A percentile compares a stretch with the other conserved stretches of the same genome.
Conservation (phyloP, 1,140 invertebrate species). For the Proctacanthus coquilletti region DNA sequence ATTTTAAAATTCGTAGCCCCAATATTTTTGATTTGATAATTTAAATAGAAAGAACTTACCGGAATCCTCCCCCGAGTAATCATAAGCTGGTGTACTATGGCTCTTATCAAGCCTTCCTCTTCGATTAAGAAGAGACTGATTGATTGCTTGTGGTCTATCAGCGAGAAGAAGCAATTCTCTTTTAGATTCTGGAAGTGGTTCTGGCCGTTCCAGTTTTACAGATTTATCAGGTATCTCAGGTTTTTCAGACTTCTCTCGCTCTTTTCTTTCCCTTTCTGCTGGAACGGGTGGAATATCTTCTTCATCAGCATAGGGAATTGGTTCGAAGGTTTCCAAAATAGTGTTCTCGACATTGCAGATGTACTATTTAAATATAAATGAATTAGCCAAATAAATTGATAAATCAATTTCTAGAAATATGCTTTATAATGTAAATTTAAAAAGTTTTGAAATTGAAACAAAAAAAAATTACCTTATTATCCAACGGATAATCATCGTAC, state of each 20-base stretch:
- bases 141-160: constrained; percentile 28
- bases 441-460: background rate
- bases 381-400: too few species aligned
- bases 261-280: background rate
- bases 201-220: too few species aligned
- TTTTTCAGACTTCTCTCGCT: constrained; percentile 6
- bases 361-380: constrained; percentile 10
- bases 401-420: too few species aligned
- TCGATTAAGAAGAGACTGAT: constrained; percentile 20
- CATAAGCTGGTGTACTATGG: constrained; percentile 59
- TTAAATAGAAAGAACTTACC: constrained; percentile 2
- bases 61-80: constrained; percentile 36
- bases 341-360: constrained; percentile 29
- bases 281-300: constrained; percentile 10
- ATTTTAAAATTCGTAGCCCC: background rate
- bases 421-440: too few species aligned
- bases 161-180: too few species aligned
- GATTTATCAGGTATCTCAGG: background rate
- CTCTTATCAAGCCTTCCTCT: constrained; percentile 53
- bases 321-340: constrained; percentile 27
- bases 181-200: too few species aligned
- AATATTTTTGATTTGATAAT: background rate
- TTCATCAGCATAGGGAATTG: constrained; percentile 27
- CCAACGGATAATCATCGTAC: constrained; percentile 22
- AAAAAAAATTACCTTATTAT: constrained; percentile 12